Evolutionary conservation across 2,113 vertebrate genomes (phyloP).

Genomic region (Melanocharis versteri): DNA sequence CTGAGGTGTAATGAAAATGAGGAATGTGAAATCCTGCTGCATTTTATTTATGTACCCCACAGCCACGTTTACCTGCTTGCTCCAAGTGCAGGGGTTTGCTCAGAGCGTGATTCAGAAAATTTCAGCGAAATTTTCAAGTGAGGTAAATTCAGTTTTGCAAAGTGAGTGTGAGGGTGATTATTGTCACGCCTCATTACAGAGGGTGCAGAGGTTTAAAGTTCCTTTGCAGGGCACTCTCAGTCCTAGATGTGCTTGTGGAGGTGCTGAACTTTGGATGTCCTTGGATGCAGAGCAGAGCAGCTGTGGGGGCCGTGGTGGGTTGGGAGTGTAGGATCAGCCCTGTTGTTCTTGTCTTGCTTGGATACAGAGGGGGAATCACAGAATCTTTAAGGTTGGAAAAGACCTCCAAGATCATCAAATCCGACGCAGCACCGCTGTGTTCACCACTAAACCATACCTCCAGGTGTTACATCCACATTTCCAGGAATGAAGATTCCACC

Average conservation of each 20-base stretch:
- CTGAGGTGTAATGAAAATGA: not conserved
- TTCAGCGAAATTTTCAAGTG: not conserved
- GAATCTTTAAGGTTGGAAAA: not conserved
- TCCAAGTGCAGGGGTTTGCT: not conserved
- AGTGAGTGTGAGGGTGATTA: not conserved
- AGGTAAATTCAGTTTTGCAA: not conserved
- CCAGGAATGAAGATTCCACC: not conserved
- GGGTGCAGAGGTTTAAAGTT: not conserved
- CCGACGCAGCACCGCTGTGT: rapidly evolving
- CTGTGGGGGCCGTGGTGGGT: rapidly evolving
- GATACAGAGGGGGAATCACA: not conserved
- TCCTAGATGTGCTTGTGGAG: not conserved
- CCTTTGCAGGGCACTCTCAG: not conserved
- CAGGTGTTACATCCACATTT: not conserved
- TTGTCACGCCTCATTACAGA: not conserved
- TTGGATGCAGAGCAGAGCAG: not conserved
- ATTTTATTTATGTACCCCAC: not conserved
- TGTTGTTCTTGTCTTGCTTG: not conserved
- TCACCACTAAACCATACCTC: not conserved
- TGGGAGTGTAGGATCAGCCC: not conserved
- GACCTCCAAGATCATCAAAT: not conserved
- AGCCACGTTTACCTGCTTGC: not conserved
- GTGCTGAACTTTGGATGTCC: not conserved
- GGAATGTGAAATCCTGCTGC: not conserved
- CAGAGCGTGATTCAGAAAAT: not conserved